Conservation (phyloP, 2,113 vertebrate species). For the Nicator chloris region DNA sequence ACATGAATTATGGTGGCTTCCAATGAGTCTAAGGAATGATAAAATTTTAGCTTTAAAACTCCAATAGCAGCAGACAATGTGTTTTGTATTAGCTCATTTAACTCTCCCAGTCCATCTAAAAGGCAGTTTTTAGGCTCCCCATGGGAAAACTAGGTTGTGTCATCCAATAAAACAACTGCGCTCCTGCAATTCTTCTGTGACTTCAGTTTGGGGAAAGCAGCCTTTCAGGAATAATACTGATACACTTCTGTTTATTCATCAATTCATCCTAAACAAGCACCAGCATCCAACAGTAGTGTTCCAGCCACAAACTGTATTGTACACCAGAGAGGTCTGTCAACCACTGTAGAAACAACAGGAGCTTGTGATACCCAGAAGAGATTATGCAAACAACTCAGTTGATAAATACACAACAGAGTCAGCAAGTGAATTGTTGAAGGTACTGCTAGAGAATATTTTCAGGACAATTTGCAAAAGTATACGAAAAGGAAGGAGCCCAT, state of each 20-base stretch:
- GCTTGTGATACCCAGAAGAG: background rate
- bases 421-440: background rate
- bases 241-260: background rate
- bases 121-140: conserved; percentile 60
- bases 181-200: conserved; percentile 28
- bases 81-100: conserved; percentile 67
- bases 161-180: conserved; percentile 57
- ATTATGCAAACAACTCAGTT: background rate
- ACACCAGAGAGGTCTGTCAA: background rate
- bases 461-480: background rate
- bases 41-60: conserved; percentile 65
- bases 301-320: background rate
- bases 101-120: conserved; percentile 32
- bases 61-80: conserved; percentile 66
- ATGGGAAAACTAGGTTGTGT: conserved; percentile 31
- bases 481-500: background rate
- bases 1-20: conserved; percentile 8
- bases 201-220: conserved; percentile 33
- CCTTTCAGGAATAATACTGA: conserved; percentile 36
- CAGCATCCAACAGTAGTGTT: background rate
- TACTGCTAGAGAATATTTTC: background rate
- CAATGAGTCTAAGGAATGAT: conserved; percentile 47
- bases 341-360: background rate
- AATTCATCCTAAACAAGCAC: background rate
- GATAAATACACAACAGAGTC: background rate